Evolutionary conservation across 2,888 invertebrate species (phyloP), one percentile per base, ranked within the genome.

Genomic region (Molorchus minor): DNA sequence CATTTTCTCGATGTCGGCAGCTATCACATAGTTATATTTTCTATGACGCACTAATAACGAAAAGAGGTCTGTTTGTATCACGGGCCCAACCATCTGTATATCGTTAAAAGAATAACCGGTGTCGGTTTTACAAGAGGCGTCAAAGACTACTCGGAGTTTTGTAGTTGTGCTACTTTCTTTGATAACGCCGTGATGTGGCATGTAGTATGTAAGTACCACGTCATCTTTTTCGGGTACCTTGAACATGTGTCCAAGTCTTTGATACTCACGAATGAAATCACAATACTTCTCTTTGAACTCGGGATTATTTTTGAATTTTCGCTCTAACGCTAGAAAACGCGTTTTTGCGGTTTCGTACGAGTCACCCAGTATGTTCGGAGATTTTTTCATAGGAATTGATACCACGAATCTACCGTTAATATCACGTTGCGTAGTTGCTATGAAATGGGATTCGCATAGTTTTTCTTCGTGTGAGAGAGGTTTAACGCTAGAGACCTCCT

Each of bases 1-100:
- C 64, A 64, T 67, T 56, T 67, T 65, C 19, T 54, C 62, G 12
- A 64, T 45, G 36, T 63, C 63, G 5, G 56, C 61, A 3, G 61
- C 55, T 25, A 61, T 49, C 5, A 57, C 65, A 38, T 53, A 64
- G 13, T 16, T 15, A 46, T 65, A 47, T 33, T 45, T 47, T 35
- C 66, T 17, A 41, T 62, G 61, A 21, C 64, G 41, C 12, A 62
- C 3, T 4, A 63, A 25, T 13, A 65, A 45, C 1, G 56, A 61
- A 29, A 65, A 58, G 10, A 63, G 36, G 20, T 60, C 52, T 10
- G 25, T 15, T 40, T 64, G 64, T 36, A 64, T 25, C 1, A 25
- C 43, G 2, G 62, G 58, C 1, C 62, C 57, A 3, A 51, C 47
- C 36, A 46, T 43, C 30, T 61, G 55, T 7, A 58, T 17, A 29